These are phyloP conservation scores for Leucoraja erinaceus DNA, from an alignment of 2,113 vertebrate species.

Conservation along the genomic window DNA sequence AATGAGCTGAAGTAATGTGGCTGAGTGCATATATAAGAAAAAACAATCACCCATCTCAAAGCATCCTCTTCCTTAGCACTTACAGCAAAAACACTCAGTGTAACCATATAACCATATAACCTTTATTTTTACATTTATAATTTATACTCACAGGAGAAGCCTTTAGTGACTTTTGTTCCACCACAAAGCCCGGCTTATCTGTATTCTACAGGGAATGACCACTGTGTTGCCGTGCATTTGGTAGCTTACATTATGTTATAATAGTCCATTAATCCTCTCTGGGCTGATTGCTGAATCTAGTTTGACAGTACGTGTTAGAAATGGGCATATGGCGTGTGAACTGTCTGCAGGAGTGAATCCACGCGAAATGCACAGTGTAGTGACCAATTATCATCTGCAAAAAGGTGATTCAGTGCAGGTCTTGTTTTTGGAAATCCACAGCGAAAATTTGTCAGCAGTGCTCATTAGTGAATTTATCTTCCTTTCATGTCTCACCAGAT, in stretches of 20 bases:
- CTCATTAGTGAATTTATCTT: slow-evolving; percentile 14
- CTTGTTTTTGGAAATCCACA: background rate
- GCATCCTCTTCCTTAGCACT: background rate
- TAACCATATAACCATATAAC: too few relatives aligned
- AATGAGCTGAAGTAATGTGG: background rate
- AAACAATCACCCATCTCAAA: background rate
- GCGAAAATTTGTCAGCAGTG: background rate
- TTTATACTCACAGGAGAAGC: slow-evolving; percentile 33
- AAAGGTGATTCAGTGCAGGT: slow-evolving; percentile 19
- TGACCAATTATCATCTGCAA: slow-evolving; percentile 29
- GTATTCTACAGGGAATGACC: slow-evolving; percentile 30
- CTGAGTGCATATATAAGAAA: background rate
- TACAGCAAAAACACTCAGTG: slow-evolving; percentile 11
- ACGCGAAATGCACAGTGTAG: slow-evolving; percentile 31
- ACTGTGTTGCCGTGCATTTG: slow-evolving; percentile 23
- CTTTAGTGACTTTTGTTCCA: slow-evolving; percentile 12
- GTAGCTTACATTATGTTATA: slow-evolving; percentile 28
- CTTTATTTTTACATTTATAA: slow-evolving; percentile 36
- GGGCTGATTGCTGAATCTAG: slow-evolving; percentile 20
- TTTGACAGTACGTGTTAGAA: slow-evolving; percentile 33
- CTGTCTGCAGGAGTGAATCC: slow-evolving; percentile 35
- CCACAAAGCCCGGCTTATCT: slow-evolving; percentile 37
- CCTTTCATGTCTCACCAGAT: background rate
- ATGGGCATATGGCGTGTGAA: slow-evolving; percentile 29
- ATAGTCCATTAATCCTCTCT: slow-evolving; percentile 32